Percentiles rank a stretch among this genome's conserved stretches.
Conservation (phyloP, 1,140 invertebrate species). For the Homarus americanus region DNA sequence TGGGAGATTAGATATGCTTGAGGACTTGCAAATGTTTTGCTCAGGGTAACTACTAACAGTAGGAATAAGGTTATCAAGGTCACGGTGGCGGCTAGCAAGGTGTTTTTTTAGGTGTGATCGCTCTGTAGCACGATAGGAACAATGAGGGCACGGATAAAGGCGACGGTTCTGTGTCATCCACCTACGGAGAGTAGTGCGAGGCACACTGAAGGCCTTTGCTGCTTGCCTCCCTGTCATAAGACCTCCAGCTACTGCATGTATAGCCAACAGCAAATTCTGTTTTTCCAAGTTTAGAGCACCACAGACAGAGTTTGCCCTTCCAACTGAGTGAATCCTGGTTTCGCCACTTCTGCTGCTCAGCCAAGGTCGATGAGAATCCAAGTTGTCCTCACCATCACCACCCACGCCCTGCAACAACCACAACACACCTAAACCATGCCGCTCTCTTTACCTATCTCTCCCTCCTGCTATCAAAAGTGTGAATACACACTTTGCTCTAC, state of each 20-base stretch:
- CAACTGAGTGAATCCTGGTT: slow-evolving; percentile 1
- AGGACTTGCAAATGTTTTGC: not conserved
- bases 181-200: slow-evolving; percentile 14
- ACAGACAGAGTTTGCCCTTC: not conserved
- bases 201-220: slow-evolving; percentile 33
- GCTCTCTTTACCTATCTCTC: not conserved
- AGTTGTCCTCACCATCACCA: slow-evolving; percentile 7
- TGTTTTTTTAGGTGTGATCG: slow-evolving; percentile 29
- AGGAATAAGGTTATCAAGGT: not conserved
- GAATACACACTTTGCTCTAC: not conserved
- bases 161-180: slow-evolving; percentile 26
- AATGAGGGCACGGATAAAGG: slow-evolving; percentile 14
- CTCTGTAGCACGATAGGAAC: slow-evolving; percentile 17
- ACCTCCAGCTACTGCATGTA: slow-evolving; percentile 26
- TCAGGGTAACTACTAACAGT: not conserved
- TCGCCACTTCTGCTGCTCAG: slow-evolving; percentile 7
- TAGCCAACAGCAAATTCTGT: slow-evolving; percentile 11
- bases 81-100: slow-evolving; percentile 13
- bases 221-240: slow-evolving; percentile 27
- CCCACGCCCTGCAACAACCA: slow-evolving; percentile 46
- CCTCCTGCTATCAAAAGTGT: not conserved
- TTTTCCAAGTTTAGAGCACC: slow-evolving; percentile 25
- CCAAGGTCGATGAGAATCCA: not conserved
- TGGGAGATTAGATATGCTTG: not conserved
- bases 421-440: slow-evolving; percentile 35